A percentile compares a stretch with the other conserved stretches of the same genome.
These are phyloP conservation scores for Scyliorhinus canicula DNA, from an alignment of 2,797 vertebrate species.

Conservation along the genomic window DNA sequence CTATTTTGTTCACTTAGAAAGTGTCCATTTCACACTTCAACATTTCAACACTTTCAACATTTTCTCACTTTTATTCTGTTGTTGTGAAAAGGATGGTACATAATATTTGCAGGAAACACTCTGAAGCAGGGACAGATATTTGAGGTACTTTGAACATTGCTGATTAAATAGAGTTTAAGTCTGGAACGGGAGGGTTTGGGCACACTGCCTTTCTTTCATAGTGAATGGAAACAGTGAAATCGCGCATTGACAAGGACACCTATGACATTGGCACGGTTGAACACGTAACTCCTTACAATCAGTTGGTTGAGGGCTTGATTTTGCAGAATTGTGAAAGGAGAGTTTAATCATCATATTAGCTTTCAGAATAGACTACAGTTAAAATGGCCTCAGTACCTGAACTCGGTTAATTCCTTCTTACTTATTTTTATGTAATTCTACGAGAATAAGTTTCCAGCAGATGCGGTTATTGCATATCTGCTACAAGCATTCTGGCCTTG, in stretches of 20 bases:
- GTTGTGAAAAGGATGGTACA: neutral
- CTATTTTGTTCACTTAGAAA: neutral
- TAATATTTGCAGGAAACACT: neutral
- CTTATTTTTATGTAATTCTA: neutral
- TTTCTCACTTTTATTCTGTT: neutral
- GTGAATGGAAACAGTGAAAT: neutral
- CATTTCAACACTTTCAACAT: neutral
- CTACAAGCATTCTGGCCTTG: neutral
- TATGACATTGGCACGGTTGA: neutral
- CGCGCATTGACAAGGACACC: neutral
- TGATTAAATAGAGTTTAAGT: neutral
- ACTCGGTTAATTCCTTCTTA: neutral
- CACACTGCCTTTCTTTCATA: neutral
- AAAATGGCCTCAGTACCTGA: neutral
- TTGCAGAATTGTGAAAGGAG: neutral
- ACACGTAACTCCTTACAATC: neutral
- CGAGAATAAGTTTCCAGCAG: neutral
- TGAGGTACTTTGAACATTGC: neutral
- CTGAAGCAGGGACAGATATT: neutral
- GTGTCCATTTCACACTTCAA: neutral
- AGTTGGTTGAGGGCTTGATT: neutral
- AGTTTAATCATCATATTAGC: neutral
- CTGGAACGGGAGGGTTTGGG: too few relatives aligned
- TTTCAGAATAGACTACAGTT: neutral
- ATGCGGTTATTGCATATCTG: neutral